Evolutionary conservation across 1,140 invertebrate species (phyloP).

Genomic region (Belonocnema kinseyi): DNA sequence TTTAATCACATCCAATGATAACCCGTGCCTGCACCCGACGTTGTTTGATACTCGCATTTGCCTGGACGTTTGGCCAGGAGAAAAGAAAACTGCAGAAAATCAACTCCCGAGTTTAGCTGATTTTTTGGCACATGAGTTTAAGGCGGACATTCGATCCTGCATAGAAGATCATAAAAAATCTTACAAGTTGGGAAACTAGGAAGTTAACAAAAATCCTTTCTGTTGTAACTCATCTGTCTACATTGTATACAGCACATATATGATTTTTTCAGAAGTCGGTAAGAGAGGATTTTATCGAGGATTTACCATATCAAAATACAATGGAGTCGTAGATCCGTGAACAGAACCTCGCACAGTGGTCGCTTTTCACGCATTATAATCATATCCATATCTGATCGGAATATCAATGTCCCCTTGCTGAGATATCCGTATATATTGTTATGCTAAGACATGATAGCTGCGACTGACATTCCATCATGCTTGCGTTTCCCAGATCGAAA

Average conservation of each 20-base stretch:
- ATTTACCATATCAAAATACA: conserved; percentile 40
- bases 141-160: no score
- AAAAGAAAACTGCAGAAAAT: no score
- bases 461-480: conserved; percentile 72
- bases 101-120: no score
- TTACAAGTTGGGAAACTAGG: conserved; percentile 25
- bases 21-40: no score
- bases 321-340: conserved; percentile 47
- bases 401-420: conserved; percentile 60
- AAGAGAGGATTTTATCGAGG: conserved; percentile 7
- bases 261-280: not conserved
- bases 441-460: conserved; percentile 61
- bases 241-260: not conserved
- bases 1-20: no score
- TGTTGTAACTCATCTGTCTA: conserved; percentile 6
- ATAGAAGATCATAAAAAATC: not conserved
- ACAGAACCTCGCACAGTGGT: conserved; percentile 47
- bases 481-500: conserved; percentile 74
- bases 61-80: no score
- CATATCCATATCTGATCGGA: conserved; percentile 71
- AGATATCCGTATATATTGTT: conserved; percentile 58
- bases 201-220: conserved; percentile 24
- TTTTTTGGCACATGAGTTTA: no score
- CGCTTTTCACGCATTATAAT: conserved; percentile 64
- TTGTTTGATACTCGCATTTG: no score